Evolutionary conservation across 1,140 invertebrate species (phyloP), one percentile per base, ranked within the genome.

Genomic region (Tetranychus cinnabarinus): DNA sequence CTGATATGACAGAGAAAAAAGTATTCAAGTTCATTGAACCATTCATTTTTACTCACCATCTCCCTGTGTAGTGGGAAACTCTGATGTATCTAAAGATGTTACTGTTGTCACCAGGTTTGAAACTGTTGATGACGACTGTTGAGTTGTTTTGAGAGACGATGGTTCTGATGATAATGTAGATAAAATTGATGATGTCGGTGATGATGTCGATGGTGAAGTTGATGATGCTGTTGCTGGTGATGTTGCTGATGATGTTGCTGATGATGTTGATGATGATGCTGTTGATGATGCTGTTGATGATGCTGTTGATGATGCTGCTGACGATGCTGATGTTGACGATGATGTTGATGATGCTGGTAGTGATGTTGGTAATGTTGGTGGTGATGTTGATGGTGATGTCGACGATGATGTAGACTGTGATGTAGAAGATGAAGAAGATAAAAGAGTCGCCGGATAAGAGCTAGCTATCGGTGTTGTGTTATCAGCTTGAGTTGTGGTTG

Each of bases 1-100:
- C 46, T 47, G 13, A 13, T 56, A n/a, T 33, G 36, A 60, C n/a
- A 72, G 39, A 76, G 73, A 35, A 46, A 42, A 61, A 59, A 46
- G 7, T 15, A 47, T 47, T 15, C 13, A 15, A 12, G 13, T 47
- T n/a, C 7, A 47, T 15, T 47, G 33, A 58, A 6, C 0, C 1
- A 2, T 5, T 57, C 2, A 45, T 10, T 36, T 33, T 15, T 42
- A n/a, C 5, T 13, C 31, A 58, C 13, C 7, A 13, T 52, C 45
- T 13, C 5, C 54, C 54, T n/a, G 13, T 36, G 33, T n/a, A 56
- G 7, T 34, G n/a, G 48, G 45, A 46, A 50, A 23, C 8, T 15
- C n/a, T 46, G 60, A 10, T 59, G 50, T 31, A 48, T 59, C 35
- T 15, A 31, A n/a, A 33, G 23, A 12, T 31, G 31, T 42, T 23